Conservation (phyloP, 2,888 invertebrate genomes). For the Beris morrisii region DNA sequence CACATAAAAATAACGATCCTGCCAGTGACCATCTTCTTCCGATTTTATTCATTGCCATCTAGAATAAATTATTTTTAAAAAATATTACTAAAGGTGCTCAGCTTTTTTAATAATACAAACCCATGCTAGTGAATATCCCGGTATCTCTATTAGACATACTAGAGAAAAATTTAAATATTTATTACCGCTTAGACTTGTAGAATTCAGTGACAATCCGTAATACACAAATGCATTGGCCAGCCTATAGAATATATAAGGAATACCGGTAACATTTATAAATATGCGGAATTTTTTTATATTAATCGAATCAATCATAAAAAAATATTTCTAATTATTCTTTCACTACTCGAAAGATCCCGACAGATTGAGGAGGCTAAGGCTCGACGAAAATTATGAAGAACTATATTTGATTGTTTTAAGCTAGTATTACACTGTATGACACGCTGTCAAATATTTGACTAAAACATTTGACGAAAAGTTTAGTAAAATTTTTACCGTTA, state of each 20-base stretch:
- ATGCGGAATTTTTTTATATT: constrained; percentile 11
- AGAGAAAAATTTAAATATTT: constrained; percentile 69
- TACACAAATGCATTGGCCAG: constrained; percentile 68
- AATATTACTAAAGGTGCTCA: neutral
- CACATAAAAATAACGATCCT: constrained; percentile 59
- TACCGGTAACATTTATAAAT: too few species aligned
- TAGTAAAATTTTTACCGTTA: too few species aligned
- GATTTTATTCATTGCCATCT: constrained; percentile 59
- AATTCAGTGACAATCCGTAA: constrained; percentile 69
- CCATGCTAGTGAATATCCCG: constrained; percentile 61
- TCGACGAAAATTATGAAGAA: too few species aligned
- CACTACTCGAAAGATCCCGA: too few species aligned
- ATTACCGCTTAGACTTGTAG: constrained; percentile 67
- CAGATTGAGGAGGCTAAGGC: too few species aligned
- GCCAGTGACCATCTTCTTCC: constrained; percentile 60
- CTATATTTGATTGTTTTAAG: too few species aligned
- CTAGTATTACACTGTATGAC: too few species aligned
- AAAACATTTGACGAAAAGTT: too few species aligned
- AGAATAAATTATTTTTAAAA: neutral
- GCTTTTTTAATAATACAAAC: constrained; percentile 41
- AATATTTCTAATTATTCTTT: neutral
- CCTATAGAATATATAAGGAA: constrained; percentile 45
- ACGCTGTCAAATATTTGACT: too few species aligned
- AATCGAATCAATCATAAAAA: neutral
- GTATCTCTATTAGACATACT: constrained; percentile 64